Base-by-base conservation (phyloP, 2,113 vertebrate genomes). In the Vulpes ferrilata region DNA sequence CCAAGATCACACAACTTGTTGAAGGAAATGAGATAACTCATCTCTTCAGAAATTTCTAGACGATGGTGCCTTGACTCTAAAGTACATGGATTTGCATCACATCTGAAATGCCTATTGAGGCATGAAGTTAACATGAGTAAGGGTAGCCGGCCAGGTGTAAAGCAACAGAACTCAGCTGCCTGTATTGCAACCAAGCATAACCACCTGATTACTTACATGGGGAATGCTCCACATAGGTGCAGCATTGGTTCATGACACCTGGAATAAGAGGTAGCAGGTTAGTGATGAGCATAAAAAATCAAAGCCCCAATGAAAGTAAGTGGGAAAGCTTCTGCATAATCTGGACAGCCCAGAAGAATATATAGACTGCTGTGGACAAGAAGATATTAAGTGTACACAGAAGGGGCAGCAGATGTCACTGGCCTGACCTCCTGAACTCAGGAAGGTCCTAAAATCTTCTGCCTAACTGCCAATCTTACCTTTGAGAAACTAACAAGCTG, bases 351-450 rank as follows among this genome's bases (percentile, higher is more conserved):
- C 59, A 48, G 51, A 64, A 88, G 35, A 25, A 4, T 10, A 27
- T 10, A 27, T 15, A 23, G n/a, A 38, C 25, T 7, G 35, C 27
- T 76, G 6, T 32, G 32, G 13, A 60, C 19, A 10, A n/a, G 38
- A 55, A 19, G 53, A 9, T 11, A 19, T 3, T 22, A 57, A n/a
- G 1, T 79, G 48, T 5, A 1, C 2, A 38, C 5, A 1, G 32
- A 85, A 90, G 19, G 35, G 17, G 15, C 43, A 78, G 25, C 74
- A 78, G 51, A 30, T 78, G 25, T 30, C 13, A 25, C 25, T 2
- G 7, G 23, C 13, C 74, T 30, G 43, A 78, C 48, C 25, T 16
- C 48, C 30, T 69, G 65, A 78, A 51, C 43, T 51, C 74, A 78
- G 25, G 7, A 30, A 48, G 38, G 22, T 76, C 23, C 12, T 76